Conservation (phyloP, 2,113 vertebrate genomes). For the Callocephalon fimbriatum region DNA sequence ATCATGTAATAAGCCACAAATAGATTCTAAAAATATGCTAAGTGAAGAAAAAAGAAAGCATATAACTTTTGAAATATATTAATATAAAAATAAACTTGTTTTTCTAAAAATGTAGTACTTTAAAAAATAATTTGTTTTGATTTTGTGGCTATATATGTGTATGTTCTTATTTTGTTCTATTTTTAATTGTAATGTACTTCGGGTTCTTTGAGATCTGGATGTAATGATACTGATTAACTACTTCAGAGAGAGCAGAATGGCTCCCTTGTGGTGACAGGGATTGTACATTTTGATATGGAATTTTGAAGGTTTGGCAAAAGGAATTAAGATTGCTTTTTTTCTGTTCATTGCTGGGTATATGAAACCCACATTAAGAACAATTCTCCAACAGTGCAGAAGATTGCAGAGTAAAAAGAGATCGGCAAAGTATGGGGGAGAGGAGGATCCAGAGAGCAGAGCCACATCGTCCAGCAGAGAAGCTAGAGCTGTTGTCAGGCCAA, state of each 20-base stretch:
- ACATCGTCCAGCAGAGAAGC: background rate
- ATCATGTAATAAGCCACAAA: background rate
- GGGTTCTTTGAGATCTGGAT: background rate
- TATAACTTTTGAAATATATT: background rate
- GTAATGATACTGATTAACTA: background rate
- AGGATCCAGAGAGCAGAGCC: background rate
- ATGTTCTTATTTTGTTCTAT: background rate
- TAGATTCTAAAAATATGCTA: background rate
- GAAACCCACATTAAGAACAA: background rate
- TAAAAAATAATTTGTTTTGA: background rate
- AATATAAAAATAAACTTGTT: background rate
- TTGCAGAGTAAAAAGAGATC: background rate
- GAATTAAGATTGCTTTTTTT: background rate
- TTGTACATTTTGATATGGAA: background rate
- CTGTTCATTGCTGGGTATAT: accelerated
- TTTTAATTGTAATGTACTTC: background rate
- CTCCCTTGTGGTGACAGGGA: background rate
- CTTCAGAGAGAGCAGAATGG: background rate
- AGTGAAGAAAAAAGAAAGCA: background rate
- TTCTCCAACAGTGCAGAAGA: background rate
- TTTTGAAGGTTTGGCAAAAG: background rate
- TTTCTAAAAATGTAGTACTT: background rate
- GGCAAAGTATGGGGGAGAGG: background rate
- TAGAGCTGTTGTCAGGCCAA: background rate
- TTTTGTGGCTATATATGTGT: background rate